Base-by-base conservation (phyloP, 2,888 invertebrate species). In the Ernsta delagoae region DNA sequence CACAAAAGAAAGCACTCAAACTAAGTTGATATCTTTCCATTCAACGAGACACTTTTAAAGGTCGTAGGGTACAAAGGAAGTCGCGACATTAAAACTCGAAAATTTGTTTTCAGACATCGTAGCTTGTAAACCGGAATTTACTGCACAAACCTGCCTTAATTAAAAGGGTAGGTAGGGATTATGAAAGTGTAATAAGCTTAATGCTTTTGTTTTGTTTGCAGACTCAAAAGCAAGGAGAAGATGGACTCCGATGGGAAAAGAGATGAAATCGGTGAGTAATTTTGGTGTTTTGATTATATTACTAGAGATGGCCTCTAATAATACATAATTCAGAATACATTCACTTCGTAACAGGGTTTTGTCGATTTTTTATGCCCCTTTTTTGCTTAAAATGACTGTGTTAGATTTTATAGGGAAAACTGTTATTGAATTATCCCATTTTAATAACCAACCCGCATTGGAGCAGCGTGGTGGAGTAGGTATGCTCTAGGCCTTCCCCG, bases 1-100 rank as follows among this genome's bases (percentile, higher is more conserved):
- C 7, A 50, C 48, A 50, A 50, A 50, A 50, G 48, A 50, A 50
- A 50, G 48, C 48, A 50, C 48, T 50, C 48, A 50, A 50, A 50
- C 6, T 50, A 16, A 50, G 12, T 50, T 50, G 12, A 50, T 50
- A 16, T 16, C 48, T 50, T 50, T 50, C 12, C 48, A 16, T 50
- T 50, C 12, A 50, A 16, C 12, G 16, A 50, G 48, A 50, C 48
- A 50, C 6, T 50, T 6, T 50, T 50, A 50, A n/a, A n/a, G n/a
- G n/a, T n/a, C n/a, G n/a, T n/a, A n/a, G n/a, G 24, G 16, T 50
- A n/a, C n/a, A 16, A 50, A 50, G 16, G 16, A 50, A 50, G 12
- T 16, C 50, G 50, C 24, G 24, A 24, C 50, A 50, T 50, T 50
- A 50, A 50, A 50, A 50, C 50, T 50, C 16, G 50, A 50, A 7